These are phyloP conservation scores for Xenopus petersii DNA, from an alignment of 2,797 vertebrate species.

Conservation along the genomic window DNA sequence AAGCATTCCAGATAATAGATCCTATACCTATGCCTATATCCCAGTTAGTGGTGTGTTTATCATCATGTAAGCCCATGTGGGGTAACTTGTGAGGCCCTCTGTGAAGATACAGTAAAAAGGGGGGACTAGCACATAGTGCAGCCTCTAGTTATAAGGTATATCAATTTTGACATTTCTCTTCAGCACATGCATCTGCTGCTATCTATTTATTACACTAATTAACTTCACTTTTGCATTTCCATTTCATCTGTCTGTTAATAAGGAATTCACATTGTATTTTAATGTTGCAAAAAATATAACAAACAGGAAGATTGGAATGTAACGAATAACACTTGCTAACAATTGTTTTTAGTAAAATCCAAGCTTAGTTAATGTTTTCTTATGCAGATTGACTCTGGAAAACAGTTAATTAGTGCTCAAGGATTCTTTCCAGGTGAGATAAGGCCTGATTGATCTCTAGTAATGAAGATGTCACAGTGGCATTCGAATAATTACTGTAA, in stretches of 20 bases:
- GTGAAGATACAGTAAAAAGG: not conserved
- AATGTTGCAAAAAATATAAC: not conserved
- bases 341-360: conserved; percentile 3
- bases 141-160: not conserved
- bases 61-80: too few species aligned
- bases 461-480: conserved; percentile 44
- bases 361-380: conserved; percentile 21
- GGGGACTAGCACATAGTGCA: not conserved
- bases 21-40: too few species aligned
- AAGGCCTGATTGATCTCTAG: conserved; percentile 42
- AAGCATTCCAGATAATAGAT: too few species aligned
- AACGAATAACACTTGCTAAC: conserved; percentile 8
- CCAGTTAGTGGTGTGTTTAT: too few species aligned
- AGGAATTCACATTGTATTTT: conserved; percentile 3
- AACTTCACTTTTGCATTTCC: not conserved
- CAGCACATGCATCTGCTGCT: not conserved
- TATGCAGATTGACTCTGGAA: conserved; percentile 36
- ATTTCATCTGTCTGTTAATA: not conserved
- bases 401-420: conserved; percentile 44
- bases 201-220: conserved; percentile 10
- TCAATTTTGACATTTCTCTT: not conserved
- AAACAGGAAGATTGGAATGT: not conserved
- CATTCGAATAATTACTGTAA: conserved; percentile 39
- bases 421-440: conserved; percentile 46
- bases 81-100: too few species aligned